Evolutionary conservation across 2,113 vertebrate species (phyloP).

Genomic region (Oostethus manadensis): DNA sequence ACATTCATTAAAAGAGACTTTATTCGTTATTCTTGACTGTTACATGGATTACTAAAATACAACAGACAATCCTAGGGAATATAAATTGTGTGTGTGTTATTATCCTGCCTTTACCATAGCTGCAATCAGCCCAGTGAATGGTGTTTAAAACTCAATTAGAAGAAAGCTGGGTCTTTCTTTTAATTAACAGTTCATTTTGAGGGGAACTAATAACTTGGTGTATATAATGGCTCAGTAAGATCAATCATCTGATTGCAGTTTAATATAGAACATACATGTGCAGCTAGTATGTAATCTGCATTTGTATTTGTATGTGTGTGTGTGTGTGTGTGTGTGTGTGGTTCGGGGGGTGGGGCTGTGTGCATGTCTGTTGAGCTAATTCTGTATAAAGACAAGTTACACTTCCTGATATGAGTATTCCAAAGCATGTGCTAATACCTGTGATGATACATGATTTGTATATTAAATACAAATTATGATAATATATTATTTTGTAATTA

Average conservation of each 20-base stretch:
- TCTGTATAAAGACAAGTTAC: neutral
- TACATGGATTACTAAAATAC: neutral
- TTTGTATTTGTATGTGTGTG: neutral
- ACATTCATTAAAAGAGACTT: conserved; percentile 17
- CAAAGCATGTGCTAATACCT: neutral
- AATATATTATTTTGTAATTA: too few relatives aligned
- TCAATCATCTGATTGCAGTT: conserved; percentile 51
- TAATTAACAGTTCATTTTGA: conserved; percentile 51
- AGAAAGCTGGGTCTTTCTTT: conserved; percentile 40
- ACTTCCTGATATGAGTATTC: conserved; percentile 9
- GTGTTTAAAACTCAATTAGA: conserved; percentile 19
- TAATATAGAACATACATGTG: neutral
- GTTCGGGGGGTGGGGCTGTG: too few relatives aligned
- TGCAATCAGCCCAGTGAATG: conserved; percentile 12
- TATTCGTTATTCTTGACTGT: conserved; percentile 16
- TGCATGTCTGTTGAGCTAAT: neutral
- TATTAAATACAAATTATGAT: too few relatives aligned
- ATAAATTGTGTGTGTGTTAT: conserved; percentile 4
- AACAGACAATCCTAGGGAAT: neutral
- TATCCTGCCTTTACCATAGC: conserved; percentile 15
- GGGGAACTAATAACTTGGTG: conserved; percentile 36
- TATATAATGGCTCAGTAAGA: conserved; percentile 48
- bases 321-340: neutral
- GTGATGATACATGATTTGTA: too few relatives aligned
- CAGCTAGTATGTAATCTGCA: neutral